A percentile compares a stretch with the other conserved stretches of the same genome.
phyloP scores from a whole-genome alignment of 1,140 invertebrate genomes.

The Scaptomyza graminum region DNA sequence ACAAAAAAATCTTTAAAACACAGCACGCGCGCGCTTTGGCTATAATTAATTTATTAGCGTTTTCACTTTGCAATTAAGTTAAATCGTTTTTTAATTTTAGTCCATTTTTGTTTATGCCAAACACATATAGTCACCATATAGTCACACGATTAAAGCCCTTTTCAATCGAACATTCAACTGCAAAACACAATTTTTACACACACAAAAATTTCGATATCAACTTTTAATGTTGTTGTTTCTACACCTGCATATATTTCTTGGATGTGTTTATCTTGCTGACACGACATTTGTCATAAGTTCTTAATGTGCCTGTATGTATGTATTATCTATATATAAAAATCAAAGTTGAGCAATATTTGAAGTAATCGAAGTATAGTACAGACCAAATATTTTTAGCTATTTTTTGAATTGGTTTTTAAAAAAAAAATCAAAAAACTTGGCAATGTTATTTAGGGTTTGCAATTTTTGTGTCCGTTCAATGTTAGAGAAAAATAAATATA shows the following conservation, averaged over 20 bases:
- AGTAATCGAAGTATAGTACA: no score
- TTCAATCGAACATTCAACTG: conserved; percentile 7
- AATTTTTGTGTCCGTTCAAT: no score
- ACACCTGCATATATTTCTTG: conserved; percentile 1
- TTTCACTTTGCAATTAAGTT: conserved; percentile 8
- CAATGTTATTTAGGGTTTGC: no score
- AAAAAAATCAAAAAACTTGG: no score
- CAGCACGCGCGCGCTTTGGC: conserved; percentile 64
- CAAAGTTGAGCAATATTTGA: no score
- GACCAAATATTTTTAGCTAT: no score
- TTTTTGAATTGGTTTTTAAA: no score
- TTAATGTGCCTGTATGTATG: no score
- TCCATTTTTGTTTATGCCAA: conserved; percentile 3
- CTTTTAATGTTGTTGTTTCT: conserved; percentile 41
- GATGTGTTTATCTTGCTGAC: neutral
- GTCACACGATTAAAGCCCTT: neutral
- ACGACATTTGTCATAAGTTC: neutral
- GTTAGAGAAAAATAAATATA: no score
- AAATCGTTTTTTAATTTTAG: neutral
- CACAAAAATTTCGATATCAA: conserved; percentile 26
- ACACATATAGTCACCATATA: neutral
- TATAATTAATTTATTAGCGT: conserved; percentile 17
- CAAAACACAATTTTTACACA: no score
- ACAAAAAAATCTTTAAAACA: conserved; percentile 37
- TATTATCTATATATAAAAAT: neutral